Evolutionary conservation across 23 tunicate species (phyloP), one percentile per base, ranked within the genome.

Genomic region (Oikopleura vanhoeffeni): DNA sequence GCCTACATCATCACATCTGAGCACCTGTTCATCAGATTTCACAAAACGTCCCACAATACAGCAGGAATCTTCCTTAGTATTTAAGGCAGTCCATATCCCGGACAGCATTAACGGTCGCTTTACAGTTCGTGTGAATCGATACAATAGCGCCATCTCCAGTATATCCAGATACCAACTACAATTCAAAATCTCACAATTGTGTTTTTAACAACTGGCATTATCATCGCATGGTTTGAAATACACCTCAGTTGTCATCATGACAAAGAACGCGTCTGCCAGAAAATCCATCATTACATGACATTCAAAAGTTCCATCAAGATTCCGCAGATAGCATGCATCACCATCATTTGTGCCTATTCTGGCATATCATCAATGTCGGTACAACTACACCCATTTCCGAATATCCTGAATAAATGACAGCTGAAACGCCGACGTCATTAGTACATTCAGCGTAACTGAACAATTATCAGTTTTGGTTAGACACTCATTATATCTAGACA

Each of bases 401-500:
- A 41, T 83, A 86, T 38, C 88, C 88, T 1, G 1, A 18, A 1
- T 86, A 58, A 39, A 0, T 57, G 40, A 39, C 88, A 86, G 40
- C 39, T 86, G 39, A 40, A 83, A 57, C 41, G 3, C 88, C 88
- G 36, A 83, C 30, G 13, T 41, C n/a, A 58, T 86, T 86, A 0
- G 30, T 42, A 67, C 88, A 86, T 39, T 58, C 67, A 0, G 88
- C 88, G 83, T 83, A 35, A 41, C 40, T 67, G 71, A 40, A 35
- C 88, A 86, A 33, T 32, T 40, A 34, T 38, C 40, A 41, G 41
- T 67, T 0, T 49, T 84, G 28, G 18, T 40, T 1, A 41, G 28
- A 76, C 87, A 86, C 57, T 86, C 87, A 41, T 86, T 0, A 76
- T 18, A 38, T 86, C 87, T 41, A 2, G 36, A 39, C 87, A 86